A percentile compares a stretch with the other conserved stretches of the same genome.
Conservation (phyloP, 2,113 vertebrate genomes). For the Petrocephalus zakoni region DNA sequence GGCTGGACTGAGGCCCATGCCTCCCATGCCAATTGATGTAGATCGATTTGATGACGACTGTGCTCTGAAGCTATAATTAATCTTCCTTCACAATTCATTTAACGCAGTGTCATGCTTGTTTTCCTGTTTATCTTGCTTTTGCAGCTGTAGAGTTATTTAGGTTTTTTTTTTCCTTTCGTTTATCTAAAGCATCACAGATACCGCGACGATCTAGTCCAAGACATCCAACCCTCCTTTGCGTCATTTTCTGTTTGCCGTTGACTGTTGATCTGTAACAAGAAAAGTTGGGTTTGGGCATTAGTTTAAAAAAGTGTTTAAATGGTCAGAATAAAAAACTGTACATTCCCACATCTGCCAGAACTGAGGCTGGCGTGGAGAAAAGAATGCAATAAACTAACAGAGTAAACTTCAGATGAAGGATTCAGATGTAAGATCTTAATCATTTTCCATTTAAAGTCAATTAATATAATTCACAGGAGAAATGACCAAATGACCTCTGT, state of each 20-base stretch:
- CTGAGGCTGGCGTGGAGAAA: background rate
- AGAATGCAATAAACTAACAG: background rate
- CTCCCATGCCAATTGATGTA: background rate
- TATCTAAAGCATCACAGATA: background rate
- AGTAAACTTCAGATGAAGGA: background rate
- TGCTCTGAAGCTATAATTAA: background rate
- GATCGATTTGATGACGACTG: background rate
- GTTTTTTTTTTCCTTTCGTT: background rate
- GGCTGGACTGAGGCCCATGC: background rate
- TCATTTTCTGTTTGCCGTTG: background rate
- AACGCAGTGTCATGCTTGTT: background rate
- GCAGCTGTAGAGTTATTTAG: background rate
- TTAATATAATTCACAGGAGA: background rate
- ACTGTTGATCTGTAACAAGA: background rate
- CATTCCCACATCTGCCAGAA: background rate
- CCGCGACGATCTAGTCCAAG: background rate
- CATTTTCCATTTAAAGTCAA: background rate
- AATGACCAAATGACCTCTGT: background rate
- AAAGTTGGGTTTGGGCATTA: background rate
- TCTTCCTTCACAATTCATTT: background rate
- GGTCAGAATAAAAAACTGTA: background rate
- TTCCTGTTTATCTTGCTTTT: background rate
- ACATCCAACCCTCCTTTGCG: background rate
- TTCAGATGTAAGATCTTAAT: background rate
- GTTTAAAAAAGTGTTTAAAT: background rate